These are phyloP conservation scores for Planococcus citri DNA, from an alignment of 1,140 invertebrate species.

Conservation along the genomic window DNA sequence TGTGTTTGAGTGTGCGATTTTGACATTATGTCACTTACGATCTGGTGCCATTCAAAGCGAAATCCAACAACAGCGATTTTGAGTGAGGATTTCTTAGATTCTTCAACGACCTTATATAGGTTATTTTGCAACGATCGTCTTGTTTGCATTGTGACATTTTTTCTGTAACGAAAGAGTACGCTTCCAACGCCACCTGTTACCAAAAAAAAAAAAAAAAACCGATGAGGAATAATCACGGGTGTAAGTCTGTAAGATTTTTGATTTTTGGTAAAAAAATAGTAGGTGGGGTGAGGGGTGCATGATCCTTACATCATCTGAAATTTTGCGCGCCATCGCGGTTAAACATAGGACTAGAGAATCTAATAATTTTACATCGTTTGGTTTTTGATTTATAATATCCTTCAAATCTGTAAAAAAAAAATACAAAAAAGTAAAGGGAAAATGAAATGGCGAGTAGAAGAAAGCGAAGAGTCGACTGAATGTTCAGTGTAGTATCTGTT, in stretches of 20 bases:
- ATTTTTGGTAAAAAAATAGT: too few relatives aligned
- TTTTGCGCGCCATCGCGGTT: neutral
- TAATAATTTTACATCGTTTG: neutral
- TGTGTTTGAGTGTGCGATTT: too few relatives aligned
- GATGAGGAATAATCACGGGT: too few relatives aligned
- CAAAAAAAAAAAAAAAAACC: too few relatives aligned
- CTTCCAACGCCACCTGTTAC: neutral
- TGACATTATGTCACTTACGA: too few relatives aligned
- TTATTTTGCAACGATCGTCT: constrained; percentile 40
- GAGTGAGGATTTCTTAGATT: constrained; percentile 47
- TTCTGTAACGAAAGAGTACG: constrained; percentile 15
- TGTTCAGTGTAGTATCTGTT: too few relatives aligned
- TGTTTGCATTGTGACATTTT: constrained; percentile 24
- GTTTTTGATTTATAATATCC: neutral
- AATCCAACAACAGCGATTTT: constrained; percentile 43
- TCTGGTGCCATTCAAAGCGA: constrained; percentile 38
- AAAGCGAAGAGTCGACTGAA: too few relatives aligned
- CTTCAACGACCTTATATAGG: constrained; percentile 50
- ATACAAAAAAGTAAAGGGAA: neutral
- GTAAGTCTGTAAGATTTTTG: too few relatives aligned
- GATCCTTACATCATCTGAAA: neutral
- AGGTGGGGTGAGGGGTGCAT: too few relatives aligned
- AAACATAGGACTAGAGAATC: neutral
- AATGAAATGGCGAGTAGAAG: too few relatives aligned
- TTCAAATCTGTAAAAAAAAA: neutral